These are phyloP conservation scores for Chiloscyllium punctatum DNA, from an alignment of 2,797 vertebrate species.

Conservation along the genomic window DNA sequence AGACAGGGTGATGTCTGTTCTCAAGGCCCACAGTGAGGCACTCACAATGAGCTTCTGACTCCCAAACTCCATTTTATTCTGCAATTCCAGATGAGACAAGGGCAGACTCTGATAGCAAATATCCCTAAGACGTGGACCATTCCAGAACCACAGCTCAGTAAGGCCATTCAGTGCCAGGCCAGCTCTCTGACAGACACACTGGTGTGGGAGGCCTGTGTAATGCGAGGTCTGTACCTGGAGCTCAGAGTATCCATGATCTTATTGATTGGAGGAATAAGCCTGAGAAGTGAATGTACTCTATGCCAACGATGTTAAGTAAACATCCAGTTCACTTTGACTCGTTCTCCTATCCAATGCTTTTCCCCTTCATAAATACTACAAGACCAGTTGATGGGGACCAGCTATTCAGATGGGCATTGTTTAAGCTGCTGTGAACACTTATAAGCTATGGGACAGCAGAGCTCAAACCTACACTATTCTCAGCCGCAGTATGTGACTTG, in stretches of 20 bases:
- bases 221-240: neutral
- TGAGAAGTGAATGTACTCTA: neutral
- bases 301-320: neutral
- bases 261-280: too few species aligned
- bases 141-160: neutral
- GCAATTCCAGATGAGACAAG: neutral
- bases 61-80: too few species aligned
- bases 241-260: neutral
- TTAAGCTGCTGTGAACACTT: neutral
- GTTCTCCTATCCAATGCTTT: neutral
- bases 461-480: neutral
- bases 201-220: neutral
- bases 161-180: neutral
- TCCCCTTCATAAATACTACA: neutral
- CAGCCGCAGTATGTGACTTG: too few species aligned
- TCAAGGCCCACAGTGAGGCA: neutral
- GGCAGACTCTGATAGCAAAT: neutral
- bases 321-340: neutral
- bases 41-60: neutral
- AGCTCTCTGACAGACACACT: neutral
- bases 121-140: neutral
- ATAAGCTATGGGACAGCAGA: neutral
- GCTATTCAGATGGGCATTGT: neutral
- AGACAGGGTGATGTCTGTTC: neutral
- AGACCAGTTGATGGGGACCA: neutral